Evolutionary conservation across 2,797 vertebrate genomes (phyloP), one percentile per base, ranked within the genome.

Genomic region (Acanthurus leucopareius): DNA sequence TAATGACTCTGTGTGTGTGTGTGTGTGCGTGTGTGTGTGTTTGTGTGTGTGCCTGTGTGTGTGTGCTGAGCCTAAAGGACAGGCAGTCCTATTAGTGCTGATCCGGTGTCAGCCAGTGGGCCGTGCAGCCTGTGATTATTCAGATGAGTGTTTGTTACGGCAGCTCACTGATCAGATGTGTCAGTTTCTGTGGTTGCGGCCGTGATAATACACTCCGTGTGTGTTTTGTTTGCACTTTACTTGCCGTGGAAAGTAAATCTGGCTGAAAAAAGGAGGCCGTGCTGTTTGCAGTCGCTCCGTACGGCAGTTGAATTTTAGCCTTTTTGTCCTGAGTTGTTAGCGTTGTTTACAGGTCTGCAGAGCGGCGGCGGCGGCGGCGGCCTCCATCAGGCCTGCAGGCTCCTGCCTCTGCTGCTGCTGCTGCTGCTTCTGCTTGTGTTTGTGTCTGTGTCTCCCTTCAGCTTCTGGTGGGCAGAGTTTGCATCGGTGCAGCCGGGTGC

Each of bases 41-140:
- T n/a, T n/a, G n/a, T 32, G 28, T 32, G 28, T 32, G 28, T 32
- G 28, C 4, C 3, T 59, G 44, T 59, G 47, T 38, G 60, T 63
- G 25, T 48, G 20, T 16, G 54, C 22, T 57, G 22, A 67, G 75
- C 66, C 62, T 61, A 57, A 59, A 68, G 76, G 85, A 84, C 82
- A 80, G 67, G 48, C 69, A 13, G 70, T 49, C 54, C 51, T 75
- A 78, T 86, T 86, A 65, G 61, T 68, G 83, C 77, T 83, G 86
- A 86, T 81, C 69, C 49, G 22, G 42, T 65, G 80, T 83, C 83
- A 49, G n/a, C 78, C 75, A 71, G 64, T 60, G 75, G 75, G 80
- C 77, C 22, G 19, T 71, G 66, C 75, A 62, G 16, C 19, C 78
- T 61, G 48, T 81, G 75, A 88, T 88, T 88, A 88, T 88, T 86